Evolutionary conservation across 2,113 vertebrate species (phyloP).

Genomic region (Entomyzon cyanotis): DNA sequence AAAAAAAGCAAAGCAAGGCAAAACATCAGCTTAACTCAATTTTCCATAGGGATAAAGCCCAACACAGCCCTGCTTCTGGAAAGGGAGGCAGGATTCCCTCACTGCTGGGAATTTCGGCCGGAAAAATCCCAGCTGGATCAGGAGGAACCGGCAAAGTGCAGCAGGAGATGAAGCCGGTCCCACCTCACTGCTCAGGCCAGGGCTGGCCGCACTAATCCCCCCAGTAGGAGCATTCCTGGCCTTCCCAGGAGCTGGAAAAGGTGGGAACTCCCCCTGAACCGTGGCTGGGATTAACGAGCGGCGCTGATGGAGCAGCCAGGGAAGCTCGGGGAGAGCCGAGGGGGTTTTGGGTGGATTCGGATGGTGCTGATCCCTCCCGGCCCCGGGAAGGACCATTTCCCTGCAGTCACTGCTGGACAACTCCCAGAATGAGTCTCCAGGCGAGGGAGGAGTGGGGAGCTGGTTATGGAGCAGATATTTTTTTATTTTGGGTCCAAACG

Average conservation of each 20-base stretch:
- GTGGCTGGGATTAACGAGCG: neutral
- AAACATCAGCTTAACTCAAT: neutral
- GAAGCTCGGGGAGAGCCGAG: neutral
- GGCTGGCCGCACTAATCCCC: neutral
- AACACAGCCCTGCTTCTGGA: no score
- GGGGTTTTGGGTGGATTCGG: neutral
- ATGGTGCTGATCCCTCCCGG: neutral
- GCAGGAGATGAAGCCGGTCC: neutral
- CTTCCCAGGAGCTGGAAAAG: neutral
- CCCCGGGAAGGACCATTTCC: neutral
- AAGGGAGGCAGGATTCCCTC: neutral
- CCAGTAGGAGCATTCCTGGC: neutral
- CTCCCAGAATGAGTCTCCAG: neutral
- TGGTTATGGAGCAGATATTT: neutral
- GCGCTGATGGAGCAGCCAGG: neutral
- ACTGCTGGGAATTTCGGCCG: neutral
- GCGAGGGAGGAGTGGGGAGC: fast-evolving
- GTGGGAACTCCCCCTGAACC: fast-evolving
- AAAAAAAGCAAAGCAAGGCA: neutral
- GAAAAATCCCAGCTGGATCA: neutral
- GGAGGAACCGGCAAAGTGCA: neutral
- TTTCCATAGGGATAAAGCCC: neutral
- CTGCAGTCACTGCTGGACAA: neutral
- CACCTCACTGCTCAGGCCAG: neutral
- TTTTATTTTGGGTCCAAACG: neutral